These are phyloP conservation scores for Caiman crocodilus DNA, from an alignment of 2,797 vertebrate genomes.

Conservation along the genomic window DNA sequence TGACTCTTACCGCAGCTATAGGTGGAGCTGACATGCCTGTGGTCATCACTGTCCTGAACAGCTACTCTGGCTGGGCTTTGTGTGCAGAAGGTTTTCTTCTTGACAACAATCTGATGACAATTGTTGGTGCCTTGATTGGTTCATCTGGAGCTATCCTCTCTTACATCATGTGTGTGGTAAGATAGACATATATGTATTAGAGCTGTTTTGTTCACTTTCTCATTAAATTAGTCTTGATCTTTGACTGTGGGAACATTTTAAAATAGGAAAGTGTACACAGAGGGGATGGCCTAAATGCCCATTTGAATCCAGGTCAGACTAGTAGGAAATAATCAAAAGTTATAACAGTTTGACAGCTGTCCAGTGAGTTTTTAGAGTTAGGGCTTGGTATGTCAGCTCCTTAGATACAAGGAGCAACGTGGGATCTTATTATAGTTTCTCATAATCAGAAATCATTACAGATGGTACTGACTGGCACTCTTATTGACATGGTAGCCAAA, in stretches of 20 bases:
- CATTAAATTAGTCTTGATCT: background rate
- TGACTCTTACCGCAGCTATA: slow-evolving; percentile 86
- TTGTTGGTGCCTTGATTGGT: slow-evolving; percentile 83
- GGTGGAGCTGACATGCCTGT: slow-evolving; percentile 87
- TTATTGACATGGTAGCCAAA: rapidly evolving
- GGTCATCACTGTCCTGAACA: slow-evolving; percentile 86
- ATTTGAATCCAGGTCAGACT: slow-evolving; percentile 10
- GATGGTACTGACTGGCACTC: background rate
- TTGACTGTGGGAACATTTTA: slow-evolving; percentile 3
- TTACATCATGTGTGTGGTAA: slow-evolving; percentile 85
- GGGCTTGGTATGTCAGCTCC: background rate
- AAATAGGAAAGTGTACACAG: background rate
- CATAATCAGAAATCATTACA: background rate
- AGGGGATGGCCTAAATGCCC: background rate
- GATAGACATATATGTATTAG: background rate
- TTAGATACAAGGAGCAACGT: background rate
- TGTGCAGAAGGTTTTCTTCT: slow-evolving; percentile 86
- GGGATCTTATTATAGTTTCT: background rate
- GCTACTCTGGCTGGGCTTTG: slow-evolving; percentile 86
- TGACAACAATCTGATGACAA: slow-evolving; percentile 86
- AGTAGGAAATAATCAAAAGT: slow-evolving; percentile 13
- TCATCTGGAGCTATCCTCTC: slow-evolving; percentile 87
- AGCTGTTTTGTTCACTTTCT: background rate
- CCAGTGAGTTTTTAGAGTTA: background rate
- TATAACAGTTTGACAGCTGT: background rate